Conservation (phyloP, 2,888 invertebrate genomes). For the Lysandra coridon region DNA sequence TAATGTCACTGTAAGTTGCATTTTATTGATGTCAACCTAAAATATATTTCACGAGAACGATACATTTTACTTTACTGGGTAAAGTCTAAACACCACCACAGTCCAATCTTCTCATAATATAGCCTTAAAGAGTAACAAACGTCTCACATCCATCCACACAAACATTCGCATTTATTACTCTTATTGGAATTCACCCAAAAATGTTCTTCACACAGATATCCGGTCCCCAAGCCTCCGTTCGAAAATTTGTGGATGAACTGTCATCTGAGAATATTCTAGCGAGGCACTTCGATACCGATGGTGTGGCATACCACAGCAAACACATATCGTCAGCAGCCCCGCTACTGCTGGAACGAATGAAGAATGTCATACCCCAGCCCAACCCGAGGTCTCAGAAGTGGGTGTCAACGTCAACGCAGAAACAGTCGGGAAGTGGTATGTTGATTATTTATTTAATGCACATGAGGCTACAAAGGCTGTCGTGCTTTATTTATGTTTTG, state of each 20-base stretch:
- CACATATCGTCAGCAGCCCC: slow-evolving; percentile 6
- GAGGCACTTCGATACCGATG: slow-evolving; percentile 5
- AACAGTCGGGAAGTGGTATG: background rate
- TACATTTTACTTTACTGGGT: too few species aligned
- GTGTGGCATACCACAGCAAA: slow-evolving; percentile 15
- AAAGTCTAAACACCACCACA: background rate
- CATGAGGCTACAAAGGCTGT: too few species aligned
- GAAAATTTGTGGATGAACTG: slow-evolving; percentile 13
- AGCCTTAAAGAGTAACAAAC: too few species aligned
- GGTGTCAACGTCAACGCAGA: slow-evolving; percentile 17
- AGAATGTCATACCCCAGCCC: background rate
- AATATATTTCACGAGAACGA: too few species aligned
- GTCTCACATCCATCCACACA: background rate
- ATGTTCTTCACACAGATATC: background rate
- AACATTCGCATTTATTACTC: background rate
- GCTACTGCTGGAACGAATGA: background rate
- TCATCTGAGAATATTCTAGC: slow-evolving; percentile 3
- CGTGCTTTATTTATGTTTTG: too few species aligned
- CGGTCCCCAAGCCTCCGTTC: background rate
- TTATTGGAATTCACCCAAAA: background rate
- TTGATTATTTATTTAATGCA: background rate
- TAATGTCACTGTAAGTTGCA: slow-evolving; percentile 20
- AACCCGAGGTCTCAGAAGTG: slow-evolving; percentile 17
- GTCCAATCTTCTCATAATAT: too few species aligned
- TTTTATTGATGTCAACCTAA: background rate